Percentiles rank a stretch among this genome's conserved stretches.
These are phyloP conservation scores for Polietes domitor DNA, from an alignment of 2,888 invertebrate genomes.

Conservation along the genomic window DNA sequence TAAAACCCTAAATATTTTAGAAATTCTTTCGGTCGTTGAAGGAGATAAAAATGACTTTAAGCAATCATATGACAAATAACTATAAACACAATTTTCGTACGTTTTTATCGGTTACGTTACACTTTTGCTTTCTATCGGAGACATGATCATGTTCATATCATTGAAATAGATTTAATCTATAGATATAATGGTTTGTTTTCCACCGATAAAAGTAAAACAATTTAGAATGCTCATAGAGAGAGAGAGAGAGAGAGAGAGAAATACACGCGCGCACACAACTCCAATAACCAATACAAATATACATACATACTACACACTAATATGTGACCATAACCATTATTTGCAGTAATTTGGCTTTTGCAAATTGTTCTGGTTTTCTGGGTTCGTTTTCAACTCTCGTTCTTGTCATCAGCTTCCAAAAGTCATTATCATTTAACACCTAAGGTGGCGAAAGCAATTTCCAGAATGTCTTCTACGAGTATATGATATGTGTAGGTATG, in stretches of 20 bases:
- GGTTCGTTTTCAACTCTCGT: constrained; percentile 3
- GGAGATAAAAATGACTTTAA: too few relatives aligned
- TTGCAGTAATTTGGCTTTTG: constrained; percentile 38
- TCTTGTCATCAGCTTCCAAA: constrained; percentile 44
- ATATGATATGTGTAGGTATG: constrained; percentile 2
- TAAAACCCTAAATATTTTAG: too few relatives aligned
- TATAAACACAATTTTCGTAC: too few relatives aligned
- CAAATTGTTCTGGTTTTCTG: constrained; percentile 36
- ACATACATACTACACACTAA: constrained; percentile 3
- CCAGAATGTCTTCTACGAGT: not conserved
- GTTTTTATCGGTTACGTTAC: too few relatives aligned
- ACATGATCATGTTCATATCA: not conserved
- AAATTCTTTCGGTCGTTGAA: too few relatives aligned
- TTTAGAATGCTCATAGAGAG: not conserved
- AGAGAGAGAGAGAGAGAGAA: too few relatives aligned
- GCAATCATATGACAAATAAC: too few relatives aligned
- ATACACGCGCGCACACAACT: not conserved
- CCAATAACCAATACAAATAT: not conserved
- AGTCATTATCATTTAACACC: constrained; percentile 57
- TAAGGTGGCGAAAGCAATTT: constrained; percentile 48
- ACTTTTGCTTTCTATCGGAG: too few relatives aligned
- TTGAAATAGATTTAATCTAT: constrained; percentile 25
- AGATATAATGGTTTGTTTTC: constrained; percentile 33
- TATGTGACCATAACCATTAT: constrained; percentile 44
- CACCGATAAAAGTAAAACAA: constrained; percentile 17